Conservation (phyloP, 2,888 invertebrate genomes). For the Keiferia lycopersicella region DNA sequence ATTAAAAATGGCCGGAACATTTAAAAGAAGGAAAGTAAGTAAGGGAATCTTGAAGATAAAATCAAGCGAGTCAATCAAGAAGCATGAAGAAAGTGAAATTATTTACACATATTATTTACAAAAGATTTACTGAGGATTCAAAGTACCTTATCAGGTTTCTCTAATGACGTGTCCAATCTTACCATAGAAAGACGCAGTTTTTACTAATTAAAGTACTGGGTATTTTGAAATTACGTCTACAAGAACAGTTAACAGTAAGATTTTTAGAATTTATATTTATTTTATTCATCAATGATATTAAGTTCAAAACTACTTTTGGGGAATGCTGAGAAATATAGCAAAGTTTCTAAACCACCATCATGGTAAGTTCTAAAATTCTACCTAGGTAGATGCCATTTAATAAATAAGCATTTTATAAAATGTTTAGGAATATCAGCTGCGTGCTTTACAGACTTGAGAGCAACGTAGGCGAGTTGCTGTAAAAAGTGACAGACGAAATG, state of each 20-base stretch:
- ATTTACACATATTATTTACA: constrained; percentile 9
- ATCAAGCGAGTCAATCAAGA: constrained; percentile 2
- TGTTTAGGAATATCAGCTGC: background rate
- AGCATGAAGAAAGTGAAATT: background rate
- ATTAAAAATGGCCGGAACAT: constrained; percentile 79
- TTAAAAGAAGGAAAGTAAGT: constrained; percentile 54
- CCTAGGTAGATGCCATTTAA: no score
- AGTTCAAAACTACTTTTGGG: constrained; percentile 26
- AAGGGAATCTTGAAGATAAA: constrained; percentile 27
- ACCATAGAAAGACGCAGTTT: constrained; percentile 12
- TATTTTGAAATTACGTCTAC: constrained; percentile 25
- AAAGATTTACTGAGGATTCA: constrained; percentile 1
- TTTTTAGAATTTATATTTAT: constrained; percentile 29
- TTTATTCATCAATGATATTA: constrained; percentile 29
- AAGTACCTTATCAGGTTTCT: background rate
- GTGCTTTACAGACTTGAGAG: background rate
- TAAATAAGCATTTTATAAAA: constrained; percentile 5
- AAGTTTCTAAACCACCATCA: constrained; percentile 18
- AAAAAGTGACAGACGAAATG: background rate
- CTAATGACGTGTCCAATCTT: background rate
- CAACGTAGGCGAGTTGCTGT: background rate
- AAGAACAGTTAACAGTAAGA: constrained; percentile 27
- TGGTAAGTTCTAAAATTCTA: constrained; percentile 10
- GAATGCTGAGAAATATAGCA: constrained; percentile 25
- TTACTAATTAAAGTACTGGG: constrained; percentile 11